Evolutionary conservation across 2,888 invertebrate species (phyloP), one percentile per base, ranked within the genome.

Genomic region (Pyrrhia umbra): DNA sequence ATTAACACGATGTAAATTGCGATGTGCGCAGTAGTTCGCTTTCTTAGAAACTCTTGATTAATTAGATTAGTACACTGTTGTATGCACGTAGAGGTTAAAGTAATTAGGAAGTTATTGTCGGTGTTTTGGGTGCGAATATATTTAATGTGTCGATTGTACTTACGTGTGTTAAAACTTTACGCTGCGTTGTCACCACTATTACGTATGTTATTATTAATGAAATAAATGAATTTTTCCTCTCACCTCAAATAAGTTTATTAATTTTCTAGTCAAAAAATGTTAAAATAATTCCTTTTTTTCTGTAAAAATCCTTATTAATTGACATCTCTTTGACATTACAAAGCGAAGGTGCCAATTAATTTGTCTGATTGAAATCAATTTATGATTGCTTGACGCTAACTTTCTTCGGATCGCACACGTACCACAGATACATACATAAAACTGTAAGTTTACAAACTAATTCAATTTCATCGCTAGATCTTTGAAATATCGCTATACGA

Each of bases 31-130:
- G 15, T 47, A 56, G 46, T 42, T 56, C 49, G 34, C 21, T 47
- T 68, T 52, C 70, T 56, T 51, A 27, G 15, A 8, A 52, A 43
- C n/a, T 63, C 30, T 39, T 63, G 23, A 51, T 68, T 51, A 70
- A 63, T 63, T 46, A 27, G n/a, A 16, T 46, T 47, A 46, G 15
- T 6, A n/a, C 0, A 25, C 6, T 9, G 13, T 10, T 55, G 5
- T 39, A 54, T 40, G 49, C 39, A 18, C 16, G 16, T 25, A 5
- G 30, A 18, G 8, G 10, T 25, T 37, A 13, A 34, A 46, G 8
- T 40, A n/a, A 6, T 49, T 50, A 30, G n/a, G 2, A 13, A 10
- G 18, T 46, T 23, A 16, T 16, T 23, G 25, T n/a, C 8, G 9
- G 25, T 10, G 13, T 46, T 23, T 23, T 25, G 10, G 6, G 18